phyloP scores from a whole-genome alignment of 2,888 invertebrate species.

The Nomada flava region DNA sequence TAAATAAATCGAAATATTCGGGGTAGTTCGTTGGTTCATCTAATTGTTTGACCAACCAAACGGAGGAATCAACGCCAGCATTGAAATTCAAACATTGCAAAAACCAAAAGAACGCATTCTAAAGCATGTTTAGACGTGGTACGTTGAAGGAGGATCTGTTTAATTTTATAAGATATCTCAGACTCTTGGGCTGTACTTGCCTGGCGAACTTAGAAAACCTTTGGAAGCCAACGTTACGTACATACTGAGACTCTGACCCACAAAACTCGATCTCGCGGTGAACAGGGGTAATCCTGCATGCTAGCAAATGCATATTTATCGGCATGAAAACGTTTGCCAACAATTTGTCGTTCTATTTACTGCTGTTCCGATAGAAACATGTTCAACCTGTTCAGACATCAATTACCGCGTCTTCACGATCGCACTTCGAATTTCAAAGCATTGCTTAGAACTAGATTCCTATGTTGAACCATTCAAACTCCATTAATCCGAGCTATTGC shows the following conservation, averaged over 20 bases:
- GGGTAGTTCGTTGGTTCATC: background rate
- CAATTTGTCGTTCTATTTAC: conserved; percentile 1
- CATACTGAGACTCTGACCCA: conserved; percentile 3
- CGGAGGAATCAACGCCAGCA: background rate
- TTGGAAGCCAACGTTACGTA: background rate
- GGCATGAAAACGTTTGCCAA: background rate
- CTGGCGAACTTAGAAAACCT: background rate
- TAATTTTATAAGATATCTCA: conserved; percentile 17
- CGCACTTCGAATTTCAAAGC: background rate
- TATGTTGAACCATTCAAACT: too few species aligned
- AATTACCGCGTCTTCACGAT: background rate
- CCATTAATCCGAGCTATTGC: too few species aligned
- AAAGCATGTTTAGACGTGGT: conserved; percentile 17
- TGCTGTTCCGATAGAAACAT: background rate
- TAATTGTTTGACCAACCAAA: too few species aligned
- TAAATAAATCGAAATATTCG: background rate
- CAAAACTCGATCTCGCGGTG: background rate
- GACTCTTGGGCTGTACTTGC: background rate
- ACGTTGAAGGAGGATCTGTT: conserved; percentile 26
- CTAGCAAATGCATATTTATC: conserved; percentile 12
- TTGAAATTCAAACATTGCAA: background rate
- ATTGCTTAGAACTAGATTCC: too few species aligned
- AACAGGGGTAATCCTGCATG: background rate
- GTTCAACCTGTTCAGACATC: conserved; percentile 6
- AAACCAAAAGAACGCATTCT: background rate